Evolutionary conservation across 2,888 invertebrate species (phyloP).

Genomic region (Harpalus rubripes): DNA sequence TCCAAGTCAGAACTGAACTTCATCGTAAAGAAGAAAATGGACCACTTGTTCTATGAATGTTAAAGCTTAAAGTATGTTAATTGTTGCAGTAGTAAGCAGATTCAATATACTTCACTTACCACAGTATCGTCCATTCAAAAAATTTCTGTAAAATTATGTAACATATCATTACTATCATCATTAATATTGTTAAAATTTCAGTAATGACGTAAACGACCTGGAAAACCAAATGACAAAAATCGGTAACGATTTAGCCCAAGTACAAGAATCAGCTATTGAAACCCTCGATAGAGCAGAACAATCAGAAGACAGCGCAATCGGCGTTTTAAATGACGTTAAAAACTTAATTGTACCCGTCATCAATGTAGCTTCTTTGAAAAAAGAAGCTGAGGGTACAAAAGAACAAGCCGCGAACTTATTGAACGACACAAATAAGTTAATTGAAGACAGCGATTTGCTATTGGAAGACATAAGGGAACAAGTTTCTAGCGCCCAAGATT

Average conservation of each 20-base stretch:
- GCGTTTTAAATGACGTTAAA: conserved; percentile 88
- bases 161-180: no score
- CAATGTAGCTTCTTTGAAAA: conserved; percentile 84
- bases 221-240: conserved; percentile 84
- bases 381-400: conserved; percentile 84
- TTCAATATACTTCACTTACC: no score
- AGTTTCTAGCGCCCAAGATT: conserved; percentile 82
- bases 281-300: conserved; percentile 86
- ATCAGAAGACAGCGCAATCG: conserved; percentile 90
- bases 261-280: conserved; percentile 85
- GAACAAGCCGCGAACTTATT: conserved; percentile 83
- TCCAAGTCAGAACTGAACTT: no score
- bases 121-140: no score
- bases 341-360: conserved; percentile 88
- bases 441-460: conserved; percentile 80
- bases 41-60: no score
- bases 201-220: conserved; percentile 84
- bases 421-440: conserved; percentile 78
- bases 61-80: no score
- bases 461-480: conserved; percentile 84
- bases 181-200: conserved; percentile 72
- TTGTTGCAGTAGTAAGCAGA: no score
- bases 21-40: no score
- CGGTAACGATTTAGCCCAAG: conserved; percentile 84
- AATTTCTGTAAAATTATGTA: no score